Conservation (phyloP, 2,113 vertebrate species). For the zebrafish (Danio rerio) region DNA sequence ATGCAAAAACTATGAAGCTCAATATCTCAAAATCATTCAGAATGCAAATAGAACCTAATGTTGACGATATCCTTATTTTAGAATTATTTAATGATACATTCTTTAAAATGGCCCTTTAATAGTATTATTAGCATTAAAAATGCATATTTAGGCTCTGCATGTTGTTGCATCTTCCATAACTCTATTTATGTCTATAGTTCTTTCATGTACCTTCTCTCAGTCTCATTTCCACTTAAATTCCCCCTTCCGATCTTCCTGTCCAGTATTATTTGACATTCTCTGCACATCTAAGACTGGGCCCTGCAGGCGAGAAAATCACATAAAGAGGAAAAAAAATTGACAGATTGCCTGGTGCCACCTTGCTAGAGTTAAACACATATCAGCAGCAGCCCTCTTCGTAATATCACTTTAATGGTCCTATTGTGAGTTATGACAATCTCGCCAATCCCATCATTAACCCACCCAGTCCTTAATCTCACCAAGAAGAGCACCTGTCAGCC, state of each 20-base stretch:
- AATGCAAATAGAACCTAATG: no score
- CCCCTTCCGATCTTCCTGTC: conserved; percentile 27
- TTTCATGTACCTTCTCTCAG: not conserved
- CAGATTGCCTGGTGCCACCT: conserved; percentile 58
- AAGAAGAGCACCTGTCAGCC: conserved; percentile 72
- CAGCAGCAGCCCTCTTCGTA: conserved; percentile 64
- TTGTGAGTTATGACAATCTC: conserved; percentile 79
- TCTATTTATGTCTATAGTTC: no score
- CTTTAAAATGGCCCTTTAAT: no score
- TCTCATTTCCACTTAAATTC: conserved; percentile 27
- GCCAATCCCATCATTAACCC: conserved; percentile 71
- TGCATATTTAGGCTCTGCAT: not conserved
- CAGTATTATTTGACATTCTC: conserved; percentile 55
- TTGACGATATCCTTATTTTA: no score
- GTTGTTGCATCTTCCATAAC: not conserved
- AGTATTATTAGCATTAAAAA: no score
- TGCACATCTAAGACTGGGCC: conserved; percentile 48
- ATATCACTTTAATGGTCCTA: conserved; percentile 75
- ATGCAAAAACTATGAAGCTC: no score
- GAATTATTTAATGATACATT: no score
- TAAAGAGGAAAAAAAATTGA: conserved; percentile 51
- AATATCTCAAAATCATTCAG: no score
- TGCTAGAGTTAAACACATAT: conserved; percentile 67
- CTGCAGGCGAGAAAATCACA: conserved; percentile 54
- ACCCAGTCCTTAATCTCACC: conserved; percentile 69